Base-by-base conservation (phyloP, 1,140 invertebrate genomes). In the Brachionus sp. region DNA sequence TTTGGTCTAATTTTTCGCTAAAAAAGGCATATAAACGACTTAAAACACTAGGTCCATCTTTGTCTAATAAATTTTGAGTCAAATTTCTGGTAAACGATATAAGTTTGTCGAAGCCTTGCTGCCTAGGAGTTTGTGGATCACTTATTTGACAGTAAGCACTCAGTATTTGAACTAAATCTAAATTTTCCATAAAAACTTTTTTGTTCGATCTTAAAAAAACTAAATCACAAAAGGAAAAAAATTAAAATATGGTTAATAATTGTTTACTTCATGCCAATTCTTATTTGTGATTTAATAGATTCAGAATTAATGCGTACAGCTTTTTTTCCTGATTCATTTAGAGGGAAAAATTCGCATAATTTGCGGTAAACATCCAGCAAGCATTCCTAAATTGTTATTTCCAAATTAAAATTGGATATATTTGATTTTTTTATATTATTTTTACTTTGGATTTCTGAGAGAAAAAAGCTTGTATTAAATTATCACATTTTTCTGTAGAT, bases 41-140 rank as follows among this genome's bases (percentile, higher is more conserved):
- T 35, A 80, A 62, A 23, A 66, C 50, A 64, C 77, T 80, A 25
- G 77, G 77, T 19, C 77, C 77, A 37, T 80, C 77, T 44, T 80
- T 80, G 25, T 80, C 50, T 29, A 80, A 35, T 29, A 80, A 29
- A 13, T 39, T 80, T 57, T 62, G 77, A 13, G 50, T 80, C 0
- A 80, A 12, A 19, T 12, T 29, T 35, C 57, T 80, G 9, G 57
- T 10, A 35, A 62, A 62, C 0, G 77, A 62, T n/a, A 80, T 66
- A 12, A 80, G 33, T 42, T 66, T 57, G 25, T 80, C 77, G n/a
- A 80, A 80, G 19, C 57, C n/a, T 62, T 57, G 46, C 39, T 80
- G 77, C 29, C 57, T 57, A 12, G 50, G 33, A 80, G 6, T 62
- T 57, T 57, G 29, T 19, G 50, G 5, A 44, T 80, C 77, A 42